Conservation (phyloP, 2,888 invertebrate species). For the Lochmaea crataegi region DNA sequence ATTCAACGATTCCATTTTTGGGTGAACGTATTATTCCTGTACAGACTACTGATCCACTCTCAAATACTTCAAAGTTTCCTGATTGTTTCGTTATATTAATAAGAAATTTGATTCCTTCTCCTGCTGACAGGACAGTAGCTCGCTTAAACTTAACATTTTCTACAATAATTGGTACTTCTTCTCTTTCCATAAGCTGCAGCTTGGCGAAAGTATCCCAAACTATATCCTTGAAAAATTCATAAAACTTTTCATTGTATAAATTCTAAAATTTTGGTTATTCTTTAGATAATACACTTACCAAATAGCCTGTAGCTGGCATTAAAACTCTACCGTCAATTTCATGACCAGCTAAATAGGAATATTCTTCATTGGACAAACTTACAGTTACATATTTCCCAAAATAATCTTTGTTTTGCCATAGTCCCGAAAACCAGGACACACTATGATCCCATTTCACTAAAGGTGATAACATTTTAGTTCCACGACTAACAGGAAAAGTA, state of each 20-base stretch:
- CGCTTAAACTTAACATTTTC: slow-evolving; percentile 70
- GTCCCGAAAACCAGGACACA: slow-evolving; percentile 79
- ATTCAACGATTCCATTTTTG: slow-evolving; percentile 62
- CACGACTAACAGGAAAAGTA: slow-evolving; percentile 85
- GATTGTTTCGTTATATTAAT: slow-evolving; percentile 52
- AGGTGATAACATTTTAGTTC: slow-evolving; percentile 85
- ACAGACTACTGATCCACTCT: slow-evolving; percentile 75
- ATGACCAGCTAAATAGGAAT: slow-evolving; percentile 49
- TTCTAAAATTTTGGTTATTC: not conserved
- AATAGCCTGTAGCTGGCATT: slow-evolving; percentile 73
- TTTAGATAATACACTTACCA: slow-evolving; percentile 48
- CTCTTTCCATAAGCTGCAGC: slow-evolving; percentile 57
- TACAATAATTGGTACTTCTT: slow-evolving; percentile 68
- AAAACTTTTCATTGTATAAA: not conserved
- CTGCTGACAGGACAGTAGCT: slow-evolving; percentile 68
- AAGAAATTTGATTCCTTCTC: slow-evolving; percentile 55
- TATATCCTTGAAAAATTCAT: slow-evolving; percentile 53
- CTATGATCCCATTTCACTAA: slow-evolving; percentile 90
- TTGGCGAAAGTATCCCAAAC: slow-evolving; percentile 69
- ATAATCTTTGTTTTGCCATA: slow-evolving; percentile 74
- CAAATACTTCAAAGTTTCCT: slow-evolving; percentile 61
- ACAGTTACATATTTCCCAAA: slow-evolving; percentile 87
- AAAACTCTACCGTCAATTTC: slow-evolving; percentile 55
- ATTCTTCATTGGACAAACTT: slow-evolving; percentile 59
- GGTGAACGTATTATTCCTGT: slow-evolving; percentile 73